Evolutionary conservation across 2,888 invertebrate genomes (phyloP).

Genomic region (Sphaerophoria rueppellii): DNA sequence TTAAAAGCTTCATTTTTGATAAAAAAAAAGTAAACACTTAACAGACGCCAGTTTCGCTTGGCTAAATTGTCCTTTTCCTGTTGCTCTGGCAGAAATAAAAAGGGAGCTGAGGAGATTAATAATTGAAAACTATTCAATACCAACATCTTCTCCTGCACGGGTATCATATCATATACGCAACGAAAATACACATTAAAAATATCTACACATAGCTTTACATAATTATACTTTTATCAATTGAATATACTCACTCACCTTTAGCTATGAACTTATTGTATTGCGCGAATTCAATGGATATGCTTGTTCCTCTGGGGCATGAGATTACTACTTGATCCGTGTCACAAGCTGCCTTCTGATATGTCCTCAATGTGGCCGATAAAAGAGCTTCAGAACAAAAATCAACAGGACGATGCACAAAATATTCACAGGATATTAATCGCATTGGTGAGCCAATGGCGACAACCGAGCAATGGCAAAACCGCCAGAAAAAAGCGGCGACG

Average conservation of each 20-base stretch:
- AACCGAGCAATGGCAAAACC: too few relatives aligned
- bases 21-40: too few relatives aligned
- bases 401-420: conserved; percentile 14
- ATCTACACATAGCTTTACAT: too few relatives aligned
- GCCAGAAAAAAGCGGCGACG: not conserved
- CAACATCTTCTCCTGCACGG: not conserved
- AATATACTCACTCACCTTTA: conserved; percentile 78
- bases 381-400: conserved; percentile 85
- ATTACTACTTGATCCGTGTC: conserved; percentile 94
- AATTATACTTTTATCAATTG: conserved; percentile 6
- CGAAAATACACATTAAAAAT: too few relatives aligned
- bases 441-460: not conserved
- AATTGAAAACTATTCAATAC: conserved; percentile 32
- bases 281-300: conserved; percentile 94
- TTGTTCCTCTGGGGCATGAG: conserved; percentile 95
- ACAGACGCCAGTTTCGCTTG: not conserved
- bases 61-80: conserved; percentile 15
- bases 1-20: too few relatives aligned
- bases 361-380: conserved; percentile 94
- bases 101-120: conserved; percentile 5
- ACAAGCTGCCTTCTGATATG: conserved; percentile 95
- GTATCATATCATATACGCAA: too few relatives aligned
- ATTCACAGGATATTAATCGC: conserved; percentile 31
- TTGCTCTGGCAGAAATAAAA: not conserved
- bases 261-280: conserved; percentile 85